Percentiles rank a stretch among this genome's conserved stretches.
Conservation (phyloP, 2,888 invertebrate species). For the Leucozona laternaria region DNA sequence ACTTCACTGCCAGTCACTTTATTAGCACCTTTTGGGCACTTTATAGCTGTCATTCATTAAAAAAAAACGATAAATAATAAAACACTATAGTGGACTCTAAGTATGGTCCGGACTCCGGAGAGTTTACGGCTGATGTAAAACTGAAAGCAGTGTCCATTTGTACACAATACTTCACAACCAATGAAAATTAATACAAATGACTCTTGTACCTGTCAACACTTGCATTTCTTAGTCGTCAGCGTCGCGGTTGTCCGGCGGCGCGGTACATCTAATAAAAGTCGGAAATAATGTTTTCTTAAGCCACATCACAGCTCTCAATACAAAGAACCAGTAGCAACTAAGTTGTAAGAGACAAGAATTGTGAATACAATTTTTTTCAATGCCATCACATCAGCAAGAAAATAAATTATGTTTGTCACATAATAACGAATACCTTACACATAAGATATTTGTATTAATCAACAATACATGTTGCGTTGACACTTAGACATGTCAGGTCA, state of each 20-base stretch:
- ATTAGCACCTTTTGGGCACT: constrained; percentile 74
- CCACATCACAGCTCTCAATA: constrained; percentile 24
- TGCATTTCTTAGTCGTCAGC: constrained; percentile 27
- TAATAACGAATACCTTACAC: not conserved
- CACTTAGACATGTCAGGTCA: not conserved
- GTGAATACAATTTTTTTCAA: constrained; percentile 32
- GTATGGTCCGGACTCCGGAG: constrained; percentile 14
- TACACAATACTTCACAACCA: constrained; percentile 56
- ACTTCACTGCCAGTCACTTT: constrained; percentile 63
- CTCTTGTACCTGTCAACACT: constrained; percentile 67
- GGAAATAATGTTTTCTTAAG: constrained; percentile 63
- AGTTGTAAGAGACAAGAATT: constrained; percentile 56
- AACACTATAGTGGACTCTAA: constrained; percentile 26
- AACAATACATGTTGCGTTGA: not conserved
- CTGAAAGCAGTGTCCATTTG: constrained; percentile 65
- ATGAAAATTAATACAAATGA: constrained; percentile 68
- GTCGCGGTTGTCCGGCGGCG: constrained; percentile 15
- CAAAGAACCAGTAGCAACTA: constrained; percentile 68
- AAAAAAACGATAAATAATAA: constrained; percentile 55
- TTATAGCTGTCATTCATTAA: constrained; percentile 72
- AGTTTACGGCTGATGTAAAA: constrained; percentile 45
- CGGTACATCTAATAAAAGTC: constrained; percentile 69
- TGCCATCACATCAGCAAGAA: not conserved
- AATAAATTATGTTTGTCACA: constrained; percentile 31
- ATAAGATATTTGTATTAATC: no score